Base-by-base conservation (phyloP, 2,888 invertebrate species). In the Drosophila emarginata region DNA sequence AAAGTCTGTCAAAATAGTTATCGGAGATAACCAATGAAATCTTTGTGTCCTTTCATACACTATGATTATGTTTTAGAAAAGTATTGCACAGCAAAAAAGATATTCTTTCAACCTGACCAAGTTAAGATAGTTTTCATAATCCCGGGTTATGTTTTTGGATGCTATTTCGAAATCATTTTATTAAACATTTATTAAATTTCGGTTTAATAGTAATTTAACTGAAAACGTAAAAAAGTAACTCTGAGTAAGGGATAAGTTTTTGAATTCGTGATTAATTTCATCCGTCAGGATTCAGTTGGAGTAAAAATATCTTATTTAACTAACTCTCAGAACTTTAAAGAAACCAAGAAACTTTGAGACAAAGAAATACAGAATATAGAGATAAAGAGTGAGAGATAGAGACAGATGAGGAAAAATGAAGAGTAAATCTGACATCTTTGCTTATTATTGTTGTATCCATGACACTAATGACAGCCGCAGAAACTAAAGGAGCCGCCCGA, bases 381-480 rank as follows among this genome's bases (percentile, higher is more conserved):
- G 45, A 21, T 1, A 9, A 0, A 11, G 45, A 12, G 21, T 1
- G 11, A 11, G 45, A 45, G 1, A 11, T 11, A 11, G 4, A 21
- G 18, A 11, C 11, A 45, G 11, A 11, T 2, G 3, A 9, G 9
- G 9, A 21, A 45, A 12, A 45, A 21, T 21, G 45, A 21, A 45
- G 45, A 21, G 45, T 4, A 45, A 45, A 45, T 45, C 45, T 45
- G 45, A 21, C 45, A 45, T 21, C 12, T 45, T 45, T 45, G 1
- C 45, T 21, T 45, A 21, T 45, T 45, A 45, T 45, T 45, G 45
- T 52, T 52, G 52, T 52, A 52, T 52, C 52, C 26, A 69, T 68
- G 63, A 61, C 64, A 62, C 74, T 76, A 75, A 76, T 79, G 70
- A 79, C 61, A 69, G 65, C 50, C 59, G 36, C 12, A 39, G 59